Evolutionary conservation across 2,888 invertebrate genomes (phyloP).

Genomic region (Meghimatium bilineatum): DNA sequence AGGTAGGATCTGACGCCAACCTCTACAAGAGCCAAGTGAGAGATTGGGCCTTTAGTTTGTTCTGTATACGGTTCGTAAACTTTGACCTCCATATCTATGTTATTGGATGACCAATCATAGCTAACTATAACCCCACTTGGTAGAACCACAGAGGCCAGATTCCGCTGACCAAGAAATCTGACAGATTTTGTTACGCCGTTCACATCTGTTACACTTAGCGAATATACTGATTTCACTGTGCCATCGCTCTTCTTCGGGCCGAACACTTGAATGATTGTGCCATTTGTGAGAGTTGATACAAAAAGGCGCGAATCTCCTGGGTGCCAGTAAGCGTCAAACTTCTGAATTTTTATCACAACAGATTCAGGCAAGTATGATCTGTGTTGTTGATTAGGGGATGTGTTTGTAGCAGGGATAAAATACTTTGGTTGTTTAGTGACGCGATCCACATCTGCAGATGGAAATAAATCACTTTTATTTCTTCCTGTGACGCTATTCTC

Average conservation of each 20-base stretch:
- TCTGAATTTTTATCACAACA: constrained; percentile 40
- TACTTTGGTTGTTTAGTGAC: constrained; percentile 25
- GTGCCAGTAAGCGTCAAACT: constrained; percentile 53
- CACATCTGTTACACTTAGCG: constrained; percentile 49
- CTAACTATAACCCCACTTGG: constrained; percentile 54
- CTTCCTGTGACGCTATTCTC: not conserved
- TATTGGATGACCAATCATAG: constrained; percentile 54
- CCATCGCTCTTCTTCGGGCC: constrained; percentile 55
- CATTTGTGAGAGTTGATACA: constrained; percentile 50
- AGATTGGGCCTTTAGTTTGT: constrained; percentile 39
- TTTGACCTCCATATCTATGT: constrained; percentile 53
- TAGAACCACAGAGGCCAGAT: constrained; percentile 54
- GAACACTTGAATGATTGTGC: constrained; percentile 47
- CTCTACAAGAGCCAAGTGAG: constrained; percentile 50
- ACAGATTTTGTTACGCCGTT: constrained; percentile 44
- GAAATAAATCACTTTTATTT: not conserved
- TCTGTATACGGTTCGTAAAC: constrained; percentile 48
- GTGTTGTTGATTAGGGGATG: constrained; percentile 10
- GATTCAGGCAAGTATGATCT: constrained; percentile 21
- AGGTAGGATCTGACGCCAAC: constrained; percentile 46
- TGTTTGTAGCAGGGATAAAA: not conserved
- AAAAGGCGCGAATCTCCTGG: constrained; percentile 54
- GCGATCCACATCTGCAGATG: not conserved
- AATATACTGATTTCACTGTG: constrained; percentile 50
- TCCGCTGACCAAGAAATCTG: constrained; percentile 50